Evolutionary conservation across 2,888 invertebrate genomes (phyloP).

Genomic region (Tillus elongatus): DNA sequence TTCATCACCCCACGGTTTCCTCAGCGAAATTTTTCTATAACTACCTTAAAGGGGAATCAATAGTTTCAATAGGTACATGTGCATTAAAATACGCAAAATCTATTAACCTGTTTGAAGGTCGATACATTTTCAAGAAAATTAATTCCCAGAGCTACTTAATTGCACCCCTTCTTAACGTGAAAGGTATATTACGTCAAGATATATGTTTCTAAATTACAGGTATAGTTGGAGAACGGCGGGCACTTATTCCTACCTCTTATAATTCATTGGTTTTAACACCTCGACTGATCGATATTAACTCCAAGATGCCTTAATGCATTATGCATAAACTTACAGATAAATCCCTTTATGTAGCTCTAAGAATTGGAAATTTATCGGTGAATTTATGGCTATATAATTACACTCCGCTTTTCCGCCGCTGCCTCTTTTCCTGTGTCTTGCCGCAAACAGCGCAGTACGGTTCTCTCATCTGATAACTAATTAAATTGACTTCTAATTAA

Average conservation of each 20-base stretch:
- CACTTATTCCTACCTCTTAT: slow-evolving; percentile 31
- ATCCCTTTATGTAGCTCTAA: slow-evolving; percentile 17
- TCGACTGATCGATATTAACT: slow-evolving; percentile 29
- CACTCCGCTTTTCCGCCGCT: slow-evolving; percentile 12
- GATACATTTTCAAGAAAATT: not conserved
- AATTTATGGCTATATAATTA: slow-evolving; percentile 19
- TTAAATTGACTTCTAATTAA: no score
- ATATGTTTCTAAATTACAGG: slow-evolving; percentile 26
- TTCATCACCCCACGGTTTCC: no score
- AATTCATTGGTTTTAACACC: slow-evolving; percentile 37
- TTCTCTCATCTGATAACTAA: no score
- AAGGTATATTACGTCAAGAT: slow-evolving; percentile 26
- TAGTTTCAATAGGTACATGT: no score
- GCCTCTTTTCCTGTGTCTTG: no score
- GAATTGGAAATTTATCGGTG: slow-evolving; percentile 19
- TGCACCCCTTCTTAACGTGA: not conserved
- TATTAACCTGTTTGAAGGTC: no score
- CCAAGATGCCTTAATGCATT: slow-evolving; percentile 28
- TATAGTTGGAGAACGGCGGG: slow-evolving; percentile 22
- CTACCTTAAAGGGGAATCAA: no score
- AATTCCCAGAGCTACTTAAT: slow-evolving; percentile 1
- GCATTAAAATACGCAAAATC: no score
- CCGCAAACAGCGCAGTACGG: no score
- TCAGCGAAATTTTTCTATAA: no score
- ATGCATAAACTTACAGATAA: slow-evolving; percentile 28